Evolutionary conservation across 2,113 vertebrate genomes (phyloP).

Genomic region (Mionectes macconnelli): DNA sequence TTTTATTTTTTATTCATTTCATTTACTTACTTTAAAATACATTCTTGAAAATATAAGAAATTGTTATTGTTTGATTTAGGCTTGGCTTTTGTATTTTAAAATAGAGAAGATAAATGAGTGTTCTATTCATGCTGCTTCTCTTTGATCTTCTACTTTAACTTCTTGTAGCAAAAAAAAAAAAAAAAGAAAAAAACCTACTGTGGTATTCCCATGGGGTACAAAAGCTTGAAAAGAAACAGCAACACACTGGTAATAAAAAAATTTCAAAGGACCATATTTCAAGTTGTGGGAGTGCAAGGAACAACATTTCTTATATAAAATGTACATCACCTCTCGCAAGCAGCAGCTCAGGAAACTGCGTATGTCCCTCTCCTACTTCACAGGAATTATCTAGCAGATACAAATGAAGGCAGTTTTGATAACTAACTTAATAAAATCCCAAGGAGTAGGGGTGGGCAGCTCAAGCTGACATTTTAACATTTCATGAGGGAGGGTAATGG

Average conservation of each 20-base stretch:
- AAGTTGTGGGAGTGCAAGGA: not conserved
- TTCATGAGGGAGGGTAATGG: not conserved
- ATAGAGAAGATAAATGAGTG: not conserved
- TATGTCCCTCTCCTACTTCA: not conserved
- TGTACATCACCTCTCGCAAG: not conserved
- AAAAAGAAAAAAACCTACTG: not conserved
- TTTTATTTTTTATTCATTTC: not conserved
- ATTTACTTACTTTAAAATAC: not conserved
- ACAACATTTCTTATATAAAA: not conserved
- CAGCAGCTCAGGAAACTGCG: not conserved
- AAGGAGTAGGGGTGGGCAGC: not conserved
- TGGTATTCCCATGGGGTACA: not conserved
- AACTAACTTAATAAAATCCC: conserved; percentile 19
- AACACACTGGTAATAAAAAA: not conserved
- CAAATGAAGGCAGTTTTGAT: conserved; percentile 27
- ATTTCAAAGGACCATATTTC: not conserved
- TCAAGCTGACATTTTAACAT: conserved; percentile 9
- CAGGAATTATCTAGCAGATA: not conserved
- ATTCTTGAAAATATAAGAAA: not conserved
- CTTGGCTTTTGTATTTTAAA: not conserved
- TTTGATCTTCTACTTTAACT: not conserved
- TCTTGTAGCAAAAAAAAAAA: not conserved
- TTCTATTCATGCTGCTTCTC: not conserved
- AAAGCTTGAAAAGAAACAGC: not conserved
- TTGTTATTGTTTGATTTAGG: not conserved